Evolutionary conservation across 2,888 invertebrate genomes (phyloP).

Genomic region (Nudaria mundana): DNA sequence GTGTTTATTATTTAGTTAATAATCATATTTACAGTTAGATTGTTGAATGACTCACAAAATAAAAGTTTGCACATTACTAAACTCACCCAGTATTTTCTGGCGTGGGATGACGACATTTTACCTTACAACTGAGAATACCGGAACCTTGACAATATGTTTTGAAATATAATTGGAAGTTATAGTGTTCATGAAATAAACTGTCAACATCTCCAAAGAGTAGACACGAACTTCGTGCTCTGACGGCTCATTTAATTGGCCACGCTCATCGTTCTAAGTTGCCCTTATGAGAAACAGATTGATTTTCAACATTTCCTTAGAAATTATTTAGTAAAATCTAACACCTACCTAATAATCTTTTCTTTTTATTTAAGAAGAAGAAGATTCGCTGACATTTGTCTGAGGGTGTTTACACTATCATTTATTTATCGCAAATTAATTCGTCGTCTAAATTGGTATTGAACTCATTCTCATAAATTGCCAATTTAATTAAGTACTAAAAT

Average conservation of each 20-base stretch:
- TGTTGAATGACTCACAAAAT: too few relatives aligned
- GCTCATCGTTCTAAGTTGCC: slow-evolving; percentile 53
- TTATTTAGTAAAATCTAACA: slow-evolving; percentile 46
- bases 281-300: slow-evolving; percentile 46
- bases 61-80: too few relatives aligned
- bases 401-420: too few relatives aligned
- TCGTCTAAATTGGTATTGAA: too few relatives aligned
- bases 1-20: too few relatives aligned
- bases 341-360: slow-evolving; percentile 32
- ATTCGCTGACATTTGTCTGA: too few relatives aligned
- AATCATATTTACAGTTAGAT: too few relatives aligned
- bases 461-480: too few relatives aligned
- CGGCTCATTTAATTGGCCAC: slow-evolving; percentile 63
- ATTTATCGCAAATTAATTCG: too few relatives aligned
- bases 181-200: slow-evolving; percentile 54
- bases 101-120: slow-evolving; percentile 50
- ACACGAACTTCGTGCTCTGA: slow-evolving; percentile 62
- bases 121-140: slow-evolving; percentile 39
- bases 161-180: slow-evolving; percentile 64
- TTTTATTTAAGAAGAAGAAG: slow-evolving; percentile 42
- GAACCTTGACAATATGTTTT: slow-evolving; percentile 43
- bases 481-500: too few relatives aligned
- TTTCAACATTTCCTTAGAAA: slow-evolving; percentile 37
- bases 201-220: slow-evolving; percentile 50
- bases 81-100: slow-evolving; percentile 30